Evolutionary conservation across 2,113 vertebrate species (phyloP), one percentile per base, ranked within the genome.

Genomic region (Azemiops feae): DNA sequence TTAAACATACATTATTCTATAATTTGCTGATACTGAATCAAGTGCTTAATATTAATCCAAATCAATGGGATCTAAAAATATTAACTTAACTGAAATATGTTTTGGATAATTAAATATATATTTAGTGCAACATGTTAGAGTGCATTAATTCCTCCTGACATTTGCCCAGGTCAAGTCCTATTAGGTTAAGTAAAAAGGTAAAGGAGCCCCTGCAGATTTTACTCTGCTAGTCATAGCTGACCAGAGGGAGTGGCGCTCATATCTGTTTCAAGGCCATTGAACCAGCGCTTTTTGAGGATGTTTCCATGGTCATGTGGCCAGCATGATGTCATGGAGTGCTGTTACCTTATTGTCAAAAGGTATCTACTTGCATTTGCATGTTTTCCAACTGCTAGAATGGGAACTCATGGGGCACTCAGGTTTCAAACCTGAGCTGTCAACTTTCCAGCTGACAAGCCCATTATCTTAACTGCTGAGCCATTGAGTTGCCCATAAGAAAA

Each of bases 21-120:
- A n/a, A 64, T 53, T 85, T 43, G 34, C 20, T 50, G n/a, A 34
- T 27, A 30, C 27, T 60, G 69, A 89, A 50, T 20, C 69, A 89
- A 50, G 47, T 74, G 34, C 18, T 81, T 58, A 57, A 47, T 39
- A 89, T 25, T 69, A 20, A 64, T n/a, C 22, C 30, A 92, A 92
- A 92, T 92, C 88, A 85, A 58, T 92, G 53, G 39, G 91, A 88
- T 23, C 16, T 85, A 54, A 90, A 90, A 54, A 64, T 87, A 34
- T 92, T 89, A 92, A 50, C 30, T 89, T 93, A 88, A 23, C 39
- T 81, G 87, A 45, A 89, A 34, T 92, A 43, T 50, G 3, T 85
- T 54, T 54, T 47, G 30, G 94, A 89, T 95, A 47, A 96, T 88
- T 94, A 94, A 94, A 91, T 27, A 27, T 94, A 50, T 91, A 64